Evolutionary conservation across 2,888 invertebrate species (phyloP).

Genomic region (Phengaris alcon): DNA sequence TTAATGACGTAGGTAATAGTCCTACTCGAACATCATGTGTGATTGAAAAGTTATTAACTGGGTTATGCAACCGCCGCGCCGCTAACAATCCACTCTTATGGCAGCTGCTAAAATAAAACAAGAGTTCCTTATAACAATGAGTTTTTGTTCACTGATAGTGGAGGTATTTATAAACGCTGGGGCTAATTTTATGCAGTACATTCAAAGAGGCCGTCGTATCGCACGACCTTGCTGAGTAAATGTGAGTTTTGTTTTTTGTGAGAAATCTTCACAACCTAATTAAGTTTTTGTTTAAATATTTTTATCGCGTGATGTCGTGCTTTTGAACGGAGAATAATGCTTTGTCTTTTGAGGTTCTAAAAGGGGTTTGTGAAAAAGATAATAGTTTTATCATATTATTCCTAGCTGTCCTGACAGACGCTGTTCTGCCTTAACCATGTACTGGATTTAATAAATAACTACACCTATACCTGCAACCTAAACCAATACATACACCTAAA

Average conservation of each 20-base stretch:
- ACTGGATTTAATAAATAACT: too few relatives aligned
- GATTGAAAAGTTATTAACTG: background rate
- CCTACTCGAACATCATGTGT: background rate
- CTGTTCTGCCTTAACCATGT: too few relatives aligned
- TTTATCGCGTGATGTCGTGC: background rate
- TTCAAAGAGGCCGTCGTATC: background rate
- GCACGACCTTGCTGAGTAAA: background rate
- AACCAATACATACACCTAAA: too few relatives aligned
- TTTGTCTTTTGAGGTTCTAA: background rate
- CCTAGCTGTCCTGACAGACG: too few relatives aligned
- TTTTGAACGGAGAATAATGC: background rate
- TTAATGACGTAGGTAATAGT: too few relatives aligned
- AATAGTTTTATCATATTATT: background rate
- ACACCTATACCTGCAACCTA: too few relatives aligned
- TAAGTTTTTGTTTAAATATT: background rate
- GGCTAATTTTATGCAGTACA: background rate
- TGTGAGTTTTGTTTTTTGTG: constrained; percentile 21
- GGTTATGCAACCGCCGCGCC: background rate
- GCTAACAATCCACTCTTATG: background rate
- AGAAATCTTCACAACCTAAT: background rate
- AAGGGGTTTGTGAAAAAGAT: background rate
- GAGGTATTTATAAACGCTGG: constrained; percentile 20
- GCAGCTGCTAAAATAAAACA: constrained; percentile 25
- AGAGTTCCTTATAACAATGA: constrained; percentile 18
- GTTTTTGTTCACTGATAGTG: constrained; percentile 2